Evolutionary conservation across 2,113 vertebrate species (phyloP).

Genomic region (Struthio camelus): DNA sequence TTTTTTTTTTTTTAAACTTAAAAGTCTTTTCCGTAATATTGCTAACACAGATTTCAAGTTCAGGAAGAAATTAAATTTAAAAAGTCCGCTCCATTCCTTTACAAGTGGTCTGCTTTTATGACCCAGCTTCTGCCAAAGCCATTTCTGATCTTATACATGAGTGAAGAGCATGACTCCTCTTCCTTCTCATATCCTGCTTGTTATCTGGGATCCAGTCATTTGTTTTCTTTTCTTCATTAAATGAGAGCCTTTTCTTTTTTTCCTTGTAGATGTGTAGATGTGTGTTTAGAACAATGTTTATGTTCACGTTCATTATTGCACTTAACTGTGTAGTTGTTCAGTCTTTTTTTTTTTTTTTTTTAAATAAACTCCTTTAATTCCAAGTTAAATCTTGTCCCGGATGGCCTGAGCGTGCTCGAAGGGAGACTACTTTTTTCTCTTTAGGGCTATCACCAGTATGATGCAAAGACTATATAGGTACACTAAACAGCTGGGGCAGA

Average conservation of each 20-base stretch:
- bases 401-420: fast-evolving
- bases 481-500: not conserved
- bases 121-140: not conserved
- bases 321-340: not conserved
- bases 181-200: not conserved
- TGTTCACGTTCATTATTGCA: fast-evolving
- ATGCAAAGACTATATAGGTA: not conserved
- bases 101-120: not conserved
- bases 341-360: not conserved
- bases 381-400: not conserved
- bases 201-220: not conserved
- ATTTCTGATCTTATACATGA: not conserved
- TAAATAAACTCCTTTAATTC: not conserved
- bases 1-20: not conserved
- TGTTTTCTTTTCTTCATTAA: not conserved
- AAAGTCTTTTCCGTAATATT: slow-evolving; percentile 21
- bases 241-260: fast-evolving
- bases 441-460: not conserved
- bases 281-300: not conserved
- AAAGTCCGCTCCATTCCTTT: not conserved
- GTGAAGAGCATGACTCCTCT: not conserved
- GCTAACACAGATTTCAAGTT: not conserved
- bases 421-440: not conserved
- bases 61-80: not conserved
- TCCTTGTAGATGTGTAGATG: fast-evolving